These are phyloP conservation scores for Rattus rattus DNA, from an alignment of 2,113 vertebrate genomes.

Conservation along the genomic window DNA sequence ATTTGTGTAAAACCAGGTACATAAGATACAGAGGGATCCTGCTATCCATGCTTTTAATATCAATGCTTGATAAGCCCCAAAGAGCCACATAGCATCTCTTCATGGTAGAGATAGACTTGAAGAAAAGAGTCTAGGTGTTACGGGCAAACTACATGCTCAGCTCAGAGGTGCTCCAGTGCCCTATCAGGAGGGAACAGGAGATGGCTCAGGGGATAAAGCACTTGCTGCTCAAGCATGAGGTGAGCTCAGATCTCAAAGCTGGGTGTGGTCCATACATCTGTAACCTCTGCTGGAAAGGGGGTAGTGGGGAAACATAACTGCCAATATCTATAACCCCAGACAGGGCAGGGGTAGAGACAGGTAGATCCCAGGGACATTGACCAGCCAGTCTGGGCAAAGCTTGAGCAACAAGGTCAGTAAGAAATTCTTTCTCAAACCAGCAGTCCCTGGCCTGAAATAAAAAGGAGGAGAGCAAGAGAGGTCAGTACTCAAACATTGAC, in stretches of 20 bases:
- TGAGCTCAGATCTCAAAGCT: neutral
- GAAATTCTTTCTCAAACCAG: neutral
- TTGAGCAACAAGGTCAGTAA: neutral
- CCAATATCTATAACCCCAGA: neutral
- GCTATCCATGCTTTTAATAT: accelerated
- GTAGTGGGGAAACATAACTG: neutral
- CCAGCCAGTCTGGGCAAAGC: neutral
- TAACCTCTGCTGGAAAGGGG: too few relatives aligned
- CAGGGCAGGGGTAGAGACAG: neutral
- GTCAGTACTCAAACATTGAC: neutral
- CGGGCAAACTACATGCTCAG: neutral
- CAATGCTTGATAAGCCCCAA: neutral
- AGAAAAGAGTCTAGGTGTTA: neutral
- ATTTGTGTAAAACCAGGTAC: neutral
- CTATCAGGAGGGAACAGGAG: neutral
- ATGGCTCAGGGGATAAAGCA: neutral
- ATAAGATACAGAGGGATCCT: neutral
- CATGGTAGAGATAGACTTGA: neutral
- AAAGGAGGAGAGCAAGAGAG: neutral
- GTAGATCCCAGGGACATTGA: neutral
- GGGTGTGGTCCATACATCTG: neutral
- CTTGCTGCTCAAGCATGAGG: neutral
- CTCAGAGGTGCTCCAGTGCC: neutral
- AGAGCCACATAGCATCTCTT: neutral
- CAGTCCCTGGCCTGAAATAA: neutral